Evolutionary conservation across 1,140 invertebrate genomes (phyloP).

Genomic region (Drosophila bocqueti): DNA sequence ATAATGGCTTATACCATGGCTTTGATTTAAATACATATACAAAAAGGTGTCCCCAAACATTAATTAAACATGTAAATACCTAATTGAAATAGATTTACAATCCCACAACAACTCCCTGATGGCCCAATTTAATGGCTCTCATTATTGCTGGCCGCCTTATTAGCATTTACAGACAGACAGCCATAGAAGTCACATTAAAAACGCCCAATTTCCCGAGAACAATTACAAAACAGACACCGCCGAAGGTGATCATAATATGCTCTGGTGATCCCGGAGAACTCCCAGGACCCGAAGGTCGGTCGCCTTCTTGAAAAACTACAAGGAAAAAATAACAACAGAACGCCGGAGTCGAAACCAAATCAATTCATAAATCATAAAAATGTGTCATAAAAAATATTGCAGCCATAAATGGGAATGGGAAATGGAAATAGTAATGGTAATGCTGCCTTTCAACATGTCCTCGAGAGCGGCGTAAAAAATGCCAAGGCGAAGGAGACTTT

Average conservation of each 20-base stretch:
- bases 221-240: slow-evolving; percentile 33
- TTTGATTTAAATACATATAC: neutral
- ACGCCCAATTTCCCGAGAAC: slow-evolving; percentile 56
- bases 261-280: slow-evolving; percentile 43
- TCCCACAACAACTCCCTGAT: slow-evolving; percentile 2
- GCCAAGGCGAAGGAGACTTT: slow-evolving; percentile 58
- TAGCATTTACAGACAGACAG: slow-evolving; percentile 32
- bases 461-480: slow-evolving; percentile 72
- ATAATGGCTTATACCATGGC: too few species aligned
- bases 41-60: neutral
- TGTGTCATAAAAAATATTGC: slow-evolving; percentile 76
- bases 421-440: slow-evolving; percentile 30
- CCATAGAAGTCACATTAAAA: slow-evolving; percentile 48
- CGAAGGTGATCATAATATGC: slow-evolving; percentile 46
- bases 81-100: neutral
- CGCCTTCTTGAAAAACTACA: slow-evolving; percentile 25
- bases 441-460: slow-evolving; percentile 76
- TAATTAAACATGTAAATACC: neutral
- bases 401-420: slow-evolving; percentile 58
- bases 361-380: slow-evolving; percentile 85
- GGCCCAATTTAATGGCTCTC: slow-evolving; percentile 13
- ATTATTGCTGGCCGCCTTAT: slow-evolving; percentile 19
- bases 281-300: slow-evolving; percentile 56
- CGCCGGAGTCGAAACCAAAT: slow-evolving; percentile 64
- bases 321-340: slow-evolving; percentile 31